Base-by-base conservation (phyloP, 2,888 invertebrate species). In the Catonia carolina region DNA sequence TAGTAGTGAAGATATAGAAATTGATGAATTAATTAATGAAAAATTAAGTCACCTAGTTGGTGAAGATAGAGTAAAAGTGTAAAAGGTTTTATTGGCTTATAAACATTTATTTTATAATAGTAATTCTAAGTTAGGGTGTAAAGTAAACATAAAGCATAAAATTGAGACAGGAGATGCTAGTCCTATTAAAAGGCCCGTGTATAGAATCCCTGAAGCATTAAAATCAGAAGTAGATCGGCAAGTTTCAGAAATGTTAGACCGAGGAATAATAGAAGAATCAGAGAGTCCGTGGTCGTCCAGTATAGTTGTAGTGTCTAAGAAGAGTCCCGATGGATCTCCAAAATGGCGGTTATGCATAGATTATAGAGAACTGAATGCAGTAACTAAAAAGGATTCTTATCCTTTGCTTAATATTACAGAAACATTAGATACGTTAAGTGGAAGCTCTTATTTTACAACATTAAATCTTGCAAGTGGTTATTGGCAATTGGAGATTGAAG, bases 261-360 rank as follows among this genome's bases (percentile, higher is more conserved):
- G 63, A 14, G 64, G 63, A 12, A 60, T 67, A 8, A 65, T 67
- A 8, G 52, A 62, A 51, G 65, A 62, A 3, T 68, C 68, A 2
- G 59, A 54, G 2, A 66, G 66, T 18, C 70, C 71, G 0, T 73
- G 69, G n/a, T n/a, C n/a, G n/a, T n/a, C n/a, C n/a, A n/a, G n/a
- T n/a, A n/a, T n/a, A n/a, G n/a, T n/a, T n/a, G 68, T 73, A 1
- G 70, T 70, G 1, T 62, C 62, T 15, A 73, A 72, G 61, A 69
- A 69, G 53, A 63, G 67, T 59, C 63, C 61, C 10, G 60, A 62
- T 14, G 61, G 61, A 2, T 57, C 53, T 18, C 18, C 33, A 0
- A 61, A 63, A 50, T 64, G 53, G 33, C 27, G 68, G 37, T 60
- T 69, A 8, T 65, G 65, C 35, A 64, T 66, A 2, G 69, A 69